Evolutionary conservation across 2,797 vertebrate species (phyloP).

Genomic region (Chelon auratus): DNA sequence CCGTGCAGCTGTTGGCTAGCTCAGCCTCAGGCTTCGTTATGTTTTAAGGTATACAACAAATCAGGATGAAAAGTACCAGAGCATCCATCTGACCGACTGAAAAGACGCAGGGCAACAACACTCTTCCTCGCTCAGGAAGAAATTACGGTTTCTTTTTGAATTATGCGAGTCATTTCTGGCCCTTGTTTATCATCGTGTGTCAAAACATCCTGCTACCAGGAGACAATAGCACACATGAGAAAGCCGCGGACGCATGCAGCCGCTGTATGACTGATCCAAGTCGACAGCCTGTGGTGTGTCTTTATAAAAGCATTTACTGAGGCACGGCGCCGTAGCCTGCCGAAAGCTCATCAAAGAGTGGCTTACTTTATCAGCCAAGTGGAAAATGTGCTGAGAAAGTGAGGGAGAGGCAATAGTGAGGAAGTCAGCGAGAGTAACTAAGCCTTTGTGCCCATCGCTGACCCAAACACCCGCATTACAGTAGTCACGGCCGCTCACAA

Average conservation of each 20-base stretch:
- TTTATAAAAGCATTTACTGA: slow-evolving; percentile 77
- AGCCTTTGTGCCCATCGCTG: slow-evolving; percentile 76
- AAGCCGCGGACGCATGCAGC: slow-evolving; percentile 34
- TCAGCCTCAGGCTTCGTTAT: slow-evolving; percentile 30
- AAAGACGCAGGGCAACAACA: slow-evolving; percentile 20
- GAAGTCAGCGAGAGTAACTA: slow-evolving; percentile 79
- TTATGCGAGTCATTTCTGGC: slow-evolving; percentile 8
- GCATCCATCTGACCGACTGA: slow-evolving; percentile 34
- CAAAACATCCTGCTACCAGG: slow-evolving; percentile 21
- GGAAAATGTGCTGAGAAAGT: slow-evolving; percentile 85
- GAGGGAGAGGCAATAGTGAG: slow-evolving; percentile 69
- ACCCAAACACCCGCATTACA: slow-evolving; percentile 78
- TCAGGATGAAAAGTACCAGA: slow-evolving; percentile 33
- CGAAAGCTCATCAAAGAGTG: slow-evolving; percentile 81
- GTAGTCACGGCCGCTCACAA: slow-evolving; percentile 66
- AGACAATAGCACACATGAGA: slow-evolving; percentile 52
- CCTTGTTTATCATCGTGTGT: slow-evolving; percentile 30
- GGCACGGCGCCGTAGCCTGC: slow-evolving; percentile 62
- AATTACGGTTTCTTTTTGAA: slow-evolving; percentile 37
- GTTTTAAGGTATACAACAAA: slow-evolving; percentile 40
- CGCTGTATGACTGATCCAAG: slow-evolving; percentile 75
- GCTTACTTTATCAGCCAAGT: slow-evolving; percentile 83
- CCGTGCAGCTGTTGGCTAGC: slow-evolving; percentile 51
- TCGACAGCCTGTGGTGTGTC: slow-evolving; percentile 76
- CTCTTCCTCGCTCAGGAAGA: slow-evolving; percentile 9